phyloP scores from a whole-genome alignment of 2,113 vertebrate genomes.

The Sisor rabdophorus region DNA sequence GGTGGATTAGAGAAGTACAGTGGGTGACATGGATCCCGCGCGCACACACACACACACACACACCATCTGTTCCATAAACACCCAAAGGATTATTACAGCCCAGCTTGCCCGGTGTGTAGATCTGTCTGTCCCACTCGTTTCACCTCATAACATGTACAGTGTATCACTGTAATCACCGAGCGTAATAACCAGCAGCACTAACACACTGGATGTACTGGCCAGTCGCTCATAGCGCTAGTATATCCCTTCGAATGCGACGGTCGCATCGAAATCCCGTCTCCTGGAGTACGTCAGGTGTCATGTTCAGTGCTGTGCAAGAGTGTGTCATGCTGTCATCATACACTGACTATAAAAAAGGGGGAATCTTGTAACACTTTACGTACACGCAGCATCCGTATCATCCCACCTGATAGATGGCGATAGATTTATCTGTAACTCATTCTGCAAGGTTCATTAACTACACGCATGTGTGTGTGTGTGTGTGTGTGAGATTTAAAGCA shows the following conservation, averaged over 20 bases:
- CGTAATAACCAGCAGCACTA: not conserved
- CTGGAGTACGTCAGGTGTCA: not conserved
- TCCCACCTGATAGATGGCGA: too few species aligned
- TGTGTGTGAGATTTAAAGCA: too few species aligned
- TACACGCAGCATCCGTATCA: too few species aligned
- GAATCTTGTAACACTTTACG: not conserved
- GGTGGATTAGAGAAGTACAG: too few species aligned
- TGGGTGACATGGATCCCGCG: constrained; percentile 22
- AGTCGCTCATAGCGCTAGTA: not conserved
- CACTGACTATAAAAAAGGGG: not conserved
- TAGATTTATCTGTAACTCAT: too few species aligned
- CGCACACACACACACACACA: constrained; percentile 39
- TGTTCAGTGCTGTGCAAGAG: not conserved
- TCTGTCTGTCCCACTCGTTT: constrained; percentile 5
- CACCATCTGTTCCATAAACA: constrained; percentile 70
- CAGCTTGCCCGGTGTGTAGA: constrained; percentile 49
- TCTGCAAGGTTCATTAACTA: too few species aligned
- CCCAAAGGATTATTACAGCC: constrained; percentile 62
- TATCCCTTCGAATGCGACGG: not conserved
- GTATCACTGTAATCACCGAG: not conserved
- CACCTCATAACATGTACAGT: constrained; percentile 6
- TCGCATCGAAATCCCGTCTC: not conserved
- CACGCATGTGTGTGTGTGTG: too few species aligned
- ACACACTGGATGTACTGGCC: not conserved
- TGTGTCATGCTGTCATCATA: not conserved